phyloP scores from a whole-genome alignment of 92 coral and sea anemone species.

The Umimayanthus kanabou region DNA sequence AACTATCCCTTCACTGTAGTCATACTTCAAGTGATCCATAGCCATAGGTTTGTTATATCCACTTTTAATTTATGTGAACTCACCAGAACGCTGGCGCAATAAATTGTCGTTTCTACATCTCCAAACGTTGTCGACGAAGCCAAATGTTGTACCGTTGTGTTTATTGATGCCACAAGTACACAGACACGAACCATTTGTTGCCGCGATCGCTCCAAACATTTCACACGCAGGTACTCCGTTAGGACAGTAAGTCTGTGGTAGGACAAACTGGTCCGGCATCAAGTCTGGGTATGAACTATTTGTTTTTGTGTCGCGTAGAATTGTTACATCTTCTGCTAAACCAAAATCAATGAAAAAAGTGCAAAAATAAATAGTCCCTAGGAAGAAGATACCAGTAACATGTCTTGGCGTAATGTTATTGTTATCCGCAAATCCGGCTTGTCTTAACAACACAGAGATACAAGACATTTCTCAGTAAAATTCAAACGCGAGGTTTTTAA shows the following conservation, averaged over 20 bases:
- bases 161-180: background rate
- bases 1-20: too few species aligned
- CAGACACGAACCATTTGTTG: background rate
- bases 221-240: conserved; percentile 1
- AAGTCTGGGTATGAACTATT: background rate
- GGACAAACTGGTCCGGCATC: background rate
- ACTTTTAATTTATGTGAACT: background rate
- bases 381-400: too few species aligned
- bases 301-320: background rate
- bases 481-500: too few species aligned
- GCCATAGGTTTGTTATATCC: too few species aligned
- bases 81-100: background rate
- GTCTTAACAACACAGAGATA: too few species aligned
- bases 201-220: background rate
- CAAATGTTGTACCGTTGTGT: background rate
- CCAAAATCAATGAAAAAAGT: background rate
- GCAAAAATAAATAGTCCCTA: too few species aligned
- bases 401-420: too few species aligned
- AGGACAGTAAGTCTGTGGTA: background rate
- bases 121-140: background rate
- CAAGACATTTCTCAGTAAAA: too few species aligned
- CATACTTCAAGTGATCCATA: too few species aligned
- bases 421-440: too few species aligned
- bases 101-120: background rate
- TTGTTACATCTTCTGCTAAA: conserved; percentile 6